Base-by-base conservation (phyloP, 2,888 invertebrate genomes). In the Drosophila robusta region DNA sequence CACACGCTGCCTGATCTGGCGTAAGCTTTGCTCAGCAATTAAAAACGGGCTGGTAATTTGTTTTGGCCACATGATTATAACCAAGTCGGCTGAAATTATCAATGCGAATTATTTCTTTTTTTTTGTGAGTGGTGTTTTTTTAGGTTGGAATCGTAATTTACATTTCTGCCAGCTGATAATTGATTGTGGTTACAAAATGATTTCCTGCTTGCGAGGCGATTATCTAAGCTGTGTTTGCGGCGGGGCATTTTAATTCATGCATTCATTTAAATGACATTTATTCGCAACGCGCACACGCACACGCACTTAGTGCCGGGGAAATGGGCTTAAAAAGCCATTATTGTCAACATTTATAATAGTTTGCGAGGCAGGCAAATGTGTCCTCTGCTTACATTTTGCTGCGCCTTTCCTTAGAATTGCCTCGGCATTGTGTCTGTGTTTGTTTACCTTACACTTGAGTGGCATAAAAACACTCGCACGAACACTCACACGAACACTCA, bases 241-340 rank as follows among this genome's bases (percentile, higher is more conserved):
- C 41, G 41, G 12, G 39, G 39, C 44, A 29, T 49, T 75, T 72
- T 66, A 75, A 80, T 70, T 70, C 69, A 76, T 78, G 80, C 78
- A 76, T 76, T 80, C 84, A 88, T 88, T 87, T 81, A 81, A 78
- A 74, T 84, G 87, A 70, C 87, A 87, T 87, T 89, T 87, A 89
- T 87, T 80, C 76, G 70, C 69, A 11, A 32, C 36, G 44, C 29
- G 36, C 11, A 50, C 24, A 16, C 42, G 32, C 32, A 57, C 47
- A 32, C 34, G 18, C 41, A 29, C 66, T 67, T 50, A 42, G 52
- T 78, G 72, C 58, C 62, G 56, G 80, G 54, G 34, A 77, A 86
- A 88, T 84, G 80, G 85, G 89, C 87, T 87, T 84, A 87, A 87
- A 87, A 84, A 84, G 89, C 89, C 87, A 87, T 87, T 87, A 89